A percentile compares a stretch with the other conserved stretches of the same genome.
Evolutionary conservation across 2,797 vertebrate species (phyloP).

Genomic region (Meriones psammophilus): DNA sequence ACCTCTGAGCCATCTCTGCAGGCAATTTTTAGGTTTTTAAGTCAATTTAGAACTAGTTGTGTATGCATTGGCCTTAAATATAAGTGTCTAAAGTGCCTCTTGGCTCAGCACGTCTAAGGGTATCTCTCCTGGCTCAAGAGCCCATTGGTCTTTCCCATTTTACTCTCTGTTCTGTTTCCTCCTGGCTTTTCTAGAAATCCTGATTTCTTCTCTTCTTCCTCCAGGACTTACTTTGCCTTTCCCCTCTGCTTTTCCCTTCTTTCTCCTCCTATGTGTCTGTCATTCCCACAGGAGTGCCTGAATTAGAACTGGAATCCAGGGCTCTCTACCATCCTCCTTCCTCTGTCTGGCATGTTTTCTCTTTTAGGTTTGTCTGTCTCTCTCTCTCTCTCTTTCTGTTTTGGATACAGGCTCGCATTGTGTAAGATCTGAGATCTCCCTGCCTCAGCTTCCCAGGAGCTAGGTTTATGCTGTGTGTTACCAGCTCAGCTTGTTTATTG

Average conservation of each 20-base stretch:
- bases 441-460: background rate
- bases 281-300: background rate
- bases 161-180: background rate
- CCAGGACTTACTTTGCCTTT: background rate
- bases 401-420: background rate
- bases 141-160: too few relatives aligned
- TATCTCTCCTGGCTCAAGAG: background rate
- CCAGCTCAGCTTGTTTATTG: background rate
- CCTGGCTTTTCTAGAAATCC: background rate
- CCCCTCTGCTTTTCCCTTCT: background rate
- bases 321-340: background rate
- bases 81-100: constrained; percentile 6
- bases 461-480: background rate
- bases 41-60: constrained; percentile 83
- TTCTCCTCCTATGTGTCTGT: background rate
- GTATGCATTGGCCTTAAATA: background rate
- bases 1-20: too few relatives aligned
- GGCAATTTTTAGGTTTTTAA: background rate
- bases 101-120: background rate
- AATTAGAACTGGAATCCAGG: background rate
- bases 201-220: constrained; percentile 11
- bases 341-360: background rate
- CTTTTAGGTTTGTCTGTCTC: background rate
- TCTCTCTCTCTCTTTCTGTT: too few relatives aligned
- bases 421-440: too few relatives aligned